Percentiles rank a stretch among this genome's conserved stretches.
Conservation (phyloP, 92 coral and sea anemone genomes). For the Epizoanthus rinbou region DNA sequence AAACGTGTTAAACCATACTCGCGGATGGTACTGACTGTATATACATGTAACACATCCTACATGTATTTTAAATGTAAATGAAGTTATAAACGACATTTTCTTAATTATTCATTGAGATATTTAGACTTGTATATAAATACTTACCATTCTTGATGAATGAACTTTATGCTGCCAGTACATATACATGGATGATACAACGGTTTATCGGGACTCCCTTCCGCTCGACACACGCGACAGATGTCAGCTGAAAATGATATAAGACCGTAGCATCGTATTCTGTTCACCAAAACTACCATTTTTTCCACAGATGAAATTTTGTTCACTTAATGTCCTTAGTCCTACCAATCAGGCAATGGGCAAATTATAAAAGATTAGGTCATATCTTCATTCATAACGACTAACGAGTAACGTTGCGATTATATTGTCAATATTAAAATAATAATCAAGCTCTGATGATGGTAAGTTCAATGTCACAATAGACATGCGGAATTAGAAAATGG, state of each 20-base stretch:
- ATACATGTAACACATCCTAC: too few species aligned
- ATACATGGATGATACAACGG: conserved; percentile 95
- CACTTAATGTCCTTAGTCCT: too few species aligned
- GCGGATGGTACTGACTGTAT: too few species aligned
- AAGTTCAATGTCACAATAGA: not conserved
- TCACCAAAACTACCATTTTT: not conserved
- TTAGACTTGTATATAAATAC: conserved; percentile 3
- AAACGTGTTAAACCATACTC: too few species aligned
- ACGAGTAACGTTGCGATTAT: too few species aligned
- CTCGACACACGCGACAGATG: conserved; percentile 97
- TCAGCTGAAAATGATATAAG: conserved; percentile 61
- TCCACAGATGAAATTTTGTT: not conserved
- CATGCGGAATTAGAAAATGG: not conserved
- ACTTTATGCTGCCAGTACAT: conserved; percentile 97
- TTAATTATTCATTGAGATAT: too few species aligned
- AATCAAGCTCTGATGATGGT: not conserved
- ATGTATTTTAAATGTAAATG: too few species aligned
- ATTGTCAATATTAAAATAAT: not conserved
- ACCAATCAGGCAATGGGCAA: too few species aligned
- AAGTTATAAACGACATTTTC: too few species aligned
- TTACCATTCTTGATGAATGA: conserved; percentile 98
- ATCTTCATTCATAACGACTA: too few species aligned
- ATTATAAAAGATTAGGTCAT: too few species aligned
- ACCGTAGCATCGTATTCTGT: not conserved
- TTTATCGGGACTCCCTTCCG: conserved; percentile 94